Conservation (phyloP, 2,797 vertebrate species). For the Bradypodion pumilum region DNA sequence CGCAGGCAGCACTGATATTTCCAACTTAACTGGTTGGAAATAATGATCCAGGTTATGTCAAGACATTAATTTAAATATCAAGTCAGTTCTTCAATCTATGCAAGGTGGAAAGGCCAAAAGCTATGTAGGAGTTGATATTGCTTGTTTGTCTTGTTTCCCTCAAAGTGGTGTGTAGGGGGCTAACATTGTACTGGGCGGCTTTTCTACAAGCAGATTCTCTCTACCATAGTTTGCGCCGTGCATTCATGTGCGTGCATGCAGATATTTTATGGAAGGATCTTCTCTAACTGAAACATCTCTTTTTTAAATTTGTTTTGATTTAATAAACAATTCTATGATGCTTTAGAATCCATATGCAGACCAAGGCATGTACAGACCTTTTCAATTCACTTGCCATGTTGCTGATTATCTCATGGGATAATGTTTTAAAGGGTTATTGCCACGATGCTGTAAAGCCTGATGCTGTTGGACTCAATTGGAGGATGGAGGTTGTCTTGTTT, state of each 20-base stretch:
- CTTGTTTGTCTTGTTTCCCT: constrained; percentile 30
- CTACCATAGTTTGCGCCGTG: not conserved
- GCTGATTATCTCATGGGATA: not conserved
- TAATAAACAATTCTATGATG: too few species aligned
- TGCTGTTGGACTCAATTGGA: not conserved
- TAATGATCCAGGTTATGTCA: constrained; percentile 46
- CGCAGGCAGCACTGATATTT: constrained; percentile 7
- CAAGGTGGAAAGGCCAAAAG: constrained; percentile 49
- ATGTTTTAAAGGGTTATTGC: too few species aligned
- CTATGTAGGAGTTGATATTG: constrained; percentile 26
- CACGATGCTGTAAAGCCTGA: not conserved
- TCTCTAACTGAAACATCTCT: not conserved
- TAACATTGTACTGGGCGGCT: constrained; percentile 27
- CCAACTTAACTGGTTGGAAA: constrained; percentile 45
- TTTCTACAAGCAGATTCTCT: constrained; percentile 24
- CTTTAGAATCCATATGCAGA: too few species aligned
- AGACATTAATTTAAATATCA: constrained; percentile 64
- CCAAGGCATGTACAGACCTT: not conserved
- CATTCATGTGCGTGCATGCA: too few species aligned
- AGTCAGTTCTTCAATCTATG: constrained; percentile 37
- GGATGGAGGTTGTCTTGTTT: not conserved
- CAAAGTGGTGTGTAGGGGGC: constrained; percentile 32
- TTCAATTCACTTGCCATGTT: not conserved
- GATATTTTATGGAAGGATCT: not conserved
- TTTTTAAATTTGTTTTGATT: not conserved